Base-by-base conservation (phyloP, 2,797 vertebrate species). In the Tympanoctomys barrerae region DNA sequence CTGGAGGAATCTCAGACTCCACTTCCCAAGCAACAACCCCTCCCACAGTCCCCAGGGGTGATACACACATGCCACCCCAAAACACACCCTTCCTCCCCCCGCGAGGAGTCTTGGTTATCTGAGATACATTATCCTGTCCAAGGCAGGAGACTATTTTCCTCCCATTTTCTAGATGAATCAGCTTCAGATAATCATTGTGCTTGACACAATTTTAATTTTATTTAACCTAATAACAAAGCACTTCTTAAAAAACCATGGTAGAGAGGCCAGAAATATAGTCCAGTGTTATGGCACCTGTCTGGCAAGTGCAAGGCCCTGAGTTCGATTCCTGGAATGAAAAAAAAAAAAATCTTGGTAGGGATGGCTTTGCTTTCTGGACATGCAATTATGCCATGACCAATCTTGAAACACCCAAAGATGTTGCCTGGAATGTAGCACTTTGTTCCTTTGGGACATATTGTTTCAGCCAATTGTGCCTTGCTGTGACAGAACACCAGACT, bases 121-220 rank as follows among this genome's bases (percentile, higher is more conserved):
- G 71, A 22, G 2, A 64, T 62, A n/a, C 39, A 16, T 64, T 46
- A 10, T 21, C 61, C 16, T 84, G 49, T 19, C 54, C 26, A 6
- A 80, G 64, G 5, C 87, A 16, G 52, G 80, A 62, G 62, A 19
- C 54, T 24, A 64, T 33, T 80, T 87, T 77, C 85, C 39, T 42
- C 81, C 75, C 62, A 61, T 66, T 13, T 24, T 52, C 64, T 54
- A 92, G 85, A 78, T 78, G 90, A 92, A 83, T 79, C 85, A 73
- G 61, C 71, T 24, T 33, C 61, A 9, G 13, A 26, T 54, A 36
- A 54, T 31, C 19, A 21, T 85, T 80, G 46, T 59, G 36, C 78
- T 93, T 39, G 13, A 78, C 39, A 66, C 12, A 3, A 26, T 24
- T 87, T 75, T 78, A 78, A 49, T 14, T 52, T 79, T 85, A 95